Conservation (phyloP, 2,113 vertebrate species). For the Callorhinus ursinus region DNA sequence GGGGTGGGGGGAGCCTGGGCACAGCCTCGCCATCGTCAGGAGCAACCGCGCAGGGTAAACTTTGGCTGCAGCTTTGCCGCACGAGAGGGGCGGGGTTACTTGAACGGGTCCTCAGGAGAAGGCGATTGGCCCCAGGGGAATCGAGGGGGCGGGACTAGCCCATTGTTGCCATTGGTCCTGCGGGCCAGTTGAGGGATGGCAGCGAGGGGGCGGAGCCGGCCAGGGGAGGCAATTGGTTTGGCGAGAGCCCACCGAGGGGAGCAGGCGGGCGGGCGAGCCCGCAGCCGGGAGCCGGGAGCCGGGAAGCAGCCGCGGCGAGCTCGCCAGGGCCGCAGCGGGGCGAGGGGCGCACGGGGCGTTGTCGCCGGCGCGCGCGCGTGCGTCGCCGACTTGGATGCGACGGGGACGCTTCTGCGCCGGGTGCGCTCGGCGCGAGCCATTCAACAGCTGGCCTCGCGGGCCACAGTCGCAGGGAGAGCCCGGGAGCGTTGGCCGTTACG, state of each 20-base stretch:
- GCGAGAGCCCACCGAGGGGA: background rate
- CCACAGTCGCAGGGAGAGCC: background rate
- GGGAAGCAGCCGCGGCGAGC: background rate
- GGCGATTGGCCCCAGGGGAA: conserved; percentile 59
- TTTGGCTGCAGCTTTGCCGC: background rate
- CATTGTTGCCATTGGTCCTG: conserved; percentile 64
- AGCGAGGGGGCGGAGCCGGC: conserved; percentile 49
- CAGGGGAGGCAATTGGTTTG: background rate
- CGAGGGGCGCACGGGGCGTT: conserved; percentile 44
- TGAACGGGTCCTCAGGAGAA: conserved; percentile 14
- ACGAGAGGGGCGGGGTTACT: conserved; percentile 55
- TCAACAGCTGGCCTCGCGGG: conserved; percentile 63
- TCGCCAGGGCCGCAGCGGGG: background rate
- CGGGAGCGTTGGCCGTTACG: background rate
- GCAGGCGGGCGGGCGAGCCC: background rate
- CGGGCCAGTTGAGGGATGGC: conserved; percentile 18
- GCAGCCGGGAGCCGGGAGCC: background rate
- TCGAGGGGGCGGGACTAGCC: conserved; percentile 40
- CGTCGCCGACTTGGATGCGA: conserved; percentile 46
- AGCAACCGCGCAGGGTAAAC: background rate
- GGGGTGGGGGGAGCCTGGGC: background rate
- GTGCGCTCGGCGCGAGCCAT: conserved; percentile 48
- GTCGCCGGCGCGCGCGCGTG: conserved; percentile 37
- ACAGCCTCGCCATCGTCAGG: background rate
- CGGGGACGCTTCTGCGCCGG: background rate